These are phyloP conservation scores for Heliconius congener DNA, from an alignment of 1,140 invertebrate species.

Conservation along the genomic window DNA sequence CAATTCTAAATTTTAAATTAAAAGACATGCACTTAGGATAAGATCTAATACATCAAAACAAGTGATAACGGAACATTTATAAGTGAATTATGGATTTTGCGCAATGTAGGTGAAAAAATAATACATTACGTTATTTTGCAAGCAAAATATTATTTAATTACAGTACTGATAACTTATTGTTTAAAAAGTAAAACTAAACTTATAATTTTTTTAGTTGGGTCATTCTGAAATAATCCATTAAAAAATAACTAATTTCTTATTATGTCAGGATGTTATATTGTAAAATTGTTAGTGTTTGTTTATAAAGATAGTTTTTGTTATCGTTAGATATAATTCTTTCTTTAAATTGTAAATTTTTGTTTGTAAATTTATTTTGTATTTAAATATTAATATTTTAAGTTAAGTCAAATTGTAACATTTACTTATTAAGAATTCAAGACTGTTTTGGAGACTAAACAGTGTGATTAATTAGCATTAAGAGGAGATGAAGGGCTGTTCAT, in stretches of 20 bases:
- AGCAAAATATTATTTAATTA: slow-evolving; percentile 11
- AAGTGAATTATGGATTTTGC: slow-evolving; percentile 74
- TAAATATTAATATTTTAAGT: background rate
- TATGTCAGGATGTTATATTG: slow-evolving; percentile 60
- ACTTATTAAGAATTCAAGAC: background rate
- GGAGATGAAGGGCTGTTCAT: background rate
- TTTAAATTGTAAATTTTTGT: background rate
- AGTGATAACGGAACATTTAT: slow-evolving; percentile 54
- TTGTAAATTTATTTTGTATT: background rate
- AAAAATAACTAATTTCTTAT: slow-evolving; percentile 39
- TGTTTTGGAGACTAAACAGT: background rate
- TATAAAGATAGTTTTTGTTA: background rate
- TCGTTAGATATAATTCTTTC: background rate
- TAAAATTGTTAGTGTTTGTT: background rate
- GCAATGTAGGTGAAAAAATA: slow-evolving; percentile 67
- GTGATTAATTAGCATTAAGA: background rate
- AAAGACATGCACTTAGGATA: slow-evolving; percentile 65
- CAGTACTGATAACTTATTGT: background rate
- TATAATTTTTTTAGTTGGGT: background rate
- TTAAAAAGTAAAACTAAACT: background rate
- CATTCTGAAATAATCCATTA: background rate
- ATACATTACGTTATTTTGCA: slow-evolving; percentile 15
- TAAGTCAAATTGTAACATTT: background rate
- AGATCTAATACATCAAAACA: slow-evolving; percentile 47
- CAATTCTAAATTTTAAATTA: slow-evolving; percentile 67